These are phyloP conservation scores for Euleptes europaea DNA, from an alignment of 2,113 vertebrate genomes.

Conservation along the genomic window DNA sequence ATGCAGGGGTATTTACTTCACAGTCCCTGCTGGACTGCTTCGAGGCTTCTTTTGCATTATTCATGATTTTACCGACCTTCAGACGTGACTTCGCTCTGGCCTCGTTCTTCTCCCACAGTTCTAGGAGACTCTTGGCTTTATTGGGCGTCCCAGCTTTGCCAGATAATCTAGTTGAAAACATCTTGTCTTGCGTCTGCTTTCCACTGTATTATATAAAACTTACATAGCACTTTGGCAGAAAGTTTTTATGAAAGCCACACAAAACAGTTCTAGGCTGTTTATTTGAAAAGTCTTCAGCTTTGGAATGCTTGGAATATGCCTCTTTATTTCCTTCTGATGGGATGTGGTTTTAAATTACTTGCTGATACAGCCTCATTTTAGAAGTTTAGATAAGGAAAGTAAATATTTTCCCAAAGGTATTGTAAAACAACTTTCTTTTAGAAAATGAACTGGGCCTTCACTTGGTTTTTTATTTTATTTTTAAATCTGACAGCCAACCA, in stretches of 20 bases:
- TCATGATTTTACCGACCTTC: too few relatives aligned
- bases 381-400: constrained; percentile 20
- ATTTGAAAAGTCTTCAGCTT: constrained; percentile 12
- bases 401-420: constrained; percentile 10
- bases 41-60: too few relatives aligned
- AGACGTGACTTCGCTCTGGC: too few relatives aligned
- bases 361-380: not conserved
- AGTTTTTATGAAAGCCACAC: not conserved
- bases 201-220: constrained; percentile 20
- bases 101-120: too few relatives aligned
- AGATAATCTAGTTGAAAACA: constrained; percentile 18
- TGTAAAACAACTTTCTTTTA: not conserved
- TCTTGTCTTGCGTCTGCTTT: not conserved
- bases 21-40: too few relatives aligned
- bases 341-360: constrained; percentile 31
- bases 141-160: not conserved
- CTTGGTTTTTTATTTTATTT: constrained; percentile 11
- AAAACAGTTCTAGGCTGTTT: constrained; percentile 10
- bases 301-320: constrained; percentile 21
- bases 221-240: constrained; percentile 25
- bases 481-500: not conserved
- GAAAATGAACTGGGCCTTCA: not conserved
- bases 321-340: not conserved
- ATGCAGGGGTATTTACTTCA: too few relatives aligned
- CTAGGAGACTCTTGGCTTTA: too few relatives aligned